phyloP scores from a whole-genome alignment of 1,140 invertebrate species.

The Aphaenogaster rudis region DNA sequence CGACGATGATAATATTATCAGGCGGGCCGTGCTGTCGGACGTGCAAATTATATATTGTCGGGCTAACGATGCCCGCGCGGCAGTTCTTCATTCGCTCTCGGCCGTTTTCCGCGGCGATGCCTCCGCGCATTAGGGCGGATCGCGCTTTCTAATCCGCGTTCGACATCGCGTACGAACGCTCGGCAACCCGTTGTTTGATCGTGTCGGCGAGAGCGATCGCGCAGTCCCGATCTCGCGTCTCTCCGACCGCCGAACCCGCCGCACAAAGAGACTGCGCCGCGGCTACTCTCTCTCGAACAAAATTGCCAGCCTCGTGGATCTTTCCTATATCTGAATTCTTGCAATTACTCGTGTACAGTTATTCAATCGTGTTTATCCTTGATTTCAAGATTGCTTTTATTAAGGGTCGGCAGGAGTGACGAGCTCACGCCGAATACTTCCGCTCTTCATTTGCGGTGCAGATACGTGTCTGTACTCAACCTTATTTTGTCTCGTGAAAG shows the following conservation, averaged over 20 bases:
- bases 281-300: background rate
- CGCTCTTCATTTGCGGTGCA: too few relatives aligned
- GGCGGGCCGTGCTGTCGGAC: slow-evolving; percentile 32
- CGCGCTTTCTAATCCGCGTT: slow-evolving; percentile 61
- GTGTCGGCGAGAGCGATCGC: background rate
- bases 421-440: too few relatives aligned
- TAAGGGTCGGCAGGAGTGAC: too few relatives aligned
- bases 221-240: slow-evolving; percentile 25
- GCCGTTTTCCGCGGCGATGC: slow-evolving; percentile 62
- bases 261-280: slow-evolving; percentile 24
- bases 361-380: background rate
- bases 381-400: background rate
- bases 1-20: slow-evolving; percentile 62
- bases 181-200: slow-evolving; percentile 57
- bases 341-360: background rate
- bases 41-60: slow-evolving; percentile 62
- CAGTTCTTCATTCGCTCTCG: slow-evolving; percentile 47
- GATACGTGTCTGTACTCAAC: too few relatives aligned
- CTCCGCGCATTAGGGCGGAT: slow-evolving; percentile 69
- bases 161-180: slow-evolving; percentile 61
- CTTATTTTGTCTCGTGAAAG: too few relatives aligned
- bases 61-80: slow-evolving; percentile 47
- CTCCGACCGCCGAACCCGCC: background rate
- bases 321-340: background rate
- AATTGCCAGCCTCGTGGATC: background rate